Evolutionary conservation across 2,888 invertebrate genomes (phyloP).

Genomic region (Meteorus cinctellus): DNA sequence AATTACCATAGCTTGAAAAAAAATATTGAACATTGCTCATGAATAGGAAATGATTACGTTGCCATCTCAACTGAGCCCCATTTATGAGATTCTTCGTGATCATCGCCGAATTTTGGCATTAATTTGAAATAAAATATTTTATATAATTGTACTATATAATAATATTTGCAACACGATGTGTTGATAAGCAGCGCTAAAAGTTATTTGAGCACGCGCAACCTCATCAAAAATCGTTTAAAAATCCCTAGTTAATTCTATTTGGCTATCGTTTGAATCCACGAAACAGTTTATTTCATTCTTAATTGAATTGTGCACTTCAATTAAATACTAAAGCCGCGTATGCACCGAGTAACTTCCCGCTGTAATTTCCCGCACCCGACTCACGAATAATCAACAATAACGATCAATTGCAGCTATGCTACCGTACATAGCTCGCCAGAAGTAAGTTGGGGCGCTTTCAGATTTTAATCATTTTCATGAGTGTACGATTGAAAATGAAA

Average conservation of each 20-base stretch:
- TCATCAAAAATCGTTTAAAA: not conserved
- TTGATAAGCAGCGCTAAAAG: not conserved
- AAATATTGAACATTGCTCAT: not conserved
- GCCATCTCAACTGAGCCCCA: conserved; percentile 29
- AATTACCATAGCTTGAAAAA: too few species aligned
- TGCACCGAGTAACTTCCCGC: not conserved
- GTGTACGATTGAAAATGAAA: not conserved
- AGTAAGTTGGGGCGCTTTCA: not conserved
- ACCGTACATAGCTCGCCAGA: not conserved
- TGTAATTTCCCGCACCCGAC: not conserved
- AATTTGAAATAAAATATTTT: not conserved
- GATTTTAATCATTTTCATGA: not conserved
- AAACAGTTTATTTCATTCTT: conserved; percentile 12
- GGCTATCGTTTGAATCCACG: not conserved
- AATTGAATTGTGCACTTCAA: conserved; percentile 21
- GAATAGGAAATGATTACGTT: conserved; percentile 22
- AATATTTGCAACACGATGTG: not conserved
- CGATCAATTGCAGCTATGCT: not conserved
- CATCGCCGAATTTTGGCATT: not conserved
- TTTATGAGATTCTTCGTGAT: conserved; percentile 22
- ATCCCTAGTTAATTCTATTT: not conserved
- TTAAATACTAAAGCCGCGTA: not conserved
- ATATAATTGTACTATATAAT: too few species aligned
- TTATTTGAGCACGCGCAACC: not conserved
- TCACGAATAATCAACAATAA: not conserved